Evolutionary conservation across 2,888 invertebrate genomes (phyloP).

Genomic region (Torymus texanus): DNA sequence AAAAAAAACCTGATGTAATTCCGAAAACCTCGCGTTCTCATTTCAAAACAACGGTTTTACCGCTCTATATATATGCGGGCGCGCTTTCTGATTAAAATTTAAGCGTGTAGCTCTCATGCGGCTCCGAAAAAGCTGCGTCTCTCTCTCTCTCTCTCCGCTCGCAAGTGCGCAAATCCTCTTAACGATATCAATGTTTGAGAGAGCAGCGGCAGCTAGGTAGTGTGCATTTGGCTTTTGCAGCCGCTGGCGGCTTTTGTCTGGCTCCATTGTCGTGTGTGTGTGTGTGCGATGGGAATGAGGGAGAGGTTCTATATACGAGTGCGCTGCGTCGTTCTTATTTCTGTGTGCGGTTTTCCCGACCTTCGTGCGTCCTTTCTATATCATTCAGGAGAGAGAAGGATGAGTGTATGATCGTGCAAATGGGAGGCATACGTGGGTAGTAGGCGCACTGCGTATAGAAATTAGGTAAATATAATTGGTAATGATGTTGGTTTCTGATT

Average conservation of each 20-base stretch:
- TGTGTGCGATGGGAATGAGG: no score
- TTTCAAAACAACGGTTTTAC: conserved; percentile 18
- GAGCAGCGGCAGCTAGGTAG: neutral
- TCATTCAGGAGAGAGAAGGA: neutral
- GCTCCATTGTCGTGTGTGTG: conserved; percentile 37
- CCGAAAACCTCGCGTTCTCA: conserved; percentile 9
- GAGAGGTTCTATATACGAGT: conserved; percentile 27
- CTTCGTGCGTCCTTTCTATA: neutral
- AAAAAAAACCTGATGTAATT: conserved; percentile 11
- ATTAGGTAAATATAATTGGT: no score
- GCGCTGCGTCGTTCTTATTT: conserved; percentile 36
- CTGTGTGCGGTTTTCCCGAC: conserved; percentile 25
- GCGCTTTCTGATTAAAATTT: conserved; percentile 29
- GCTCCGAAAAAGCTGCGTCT: conserved; percentile 5
- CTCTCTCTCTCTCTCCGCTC: neutral
- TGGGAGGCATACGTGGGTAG: conserved; percentile 1
- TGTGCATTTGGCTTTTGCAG: conserved; percentile 45
- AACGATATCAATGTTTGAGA: conserved; percentile 52
- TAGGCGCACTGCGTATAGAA: no score
- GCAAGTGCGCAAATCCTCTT: conserved; percentile 44
- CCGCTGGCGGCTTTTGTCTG: conserved; percentile 39
- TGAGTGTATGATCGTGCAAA: conserved; percentile 17
- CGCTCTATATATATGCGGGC: neutral
- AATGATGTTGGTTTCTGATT: no score
- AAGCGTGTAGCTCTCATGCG: neutral